A percentile compares a stretch with the other conserved stretches of the same genome.
phyloP scores from a whole-genome alignment of 2,113 vertebrate species.

The Menidia beryllina region DNA sequence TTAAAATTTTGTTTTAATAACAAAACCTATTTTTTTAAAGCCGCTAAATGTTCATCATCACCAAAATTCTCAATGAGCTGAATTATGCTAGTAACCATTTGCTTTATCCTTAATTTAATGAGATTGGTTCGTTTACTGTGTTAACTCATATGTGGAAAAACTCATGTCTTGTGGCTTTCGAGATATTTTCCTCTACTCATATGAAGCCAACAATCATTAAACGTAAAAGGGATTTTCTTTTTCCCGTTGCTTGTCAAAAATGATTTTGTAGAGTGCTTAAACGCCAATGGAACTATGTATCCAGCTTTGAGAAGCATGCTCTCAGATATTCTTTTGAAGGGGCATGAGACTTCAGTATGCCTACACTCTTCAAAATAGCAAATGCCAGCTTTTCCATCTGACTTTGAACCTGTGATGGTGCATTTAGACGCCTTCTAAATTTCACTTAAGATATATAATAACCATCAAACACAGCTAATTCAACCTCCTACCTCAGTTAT shows the following conservation, averaged over 20 bases:
- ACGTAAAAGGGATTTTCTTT: not conserved
- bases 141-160: not conserved
- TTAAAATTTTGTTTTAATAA: no score
- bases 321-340: conserved; percentile 8
- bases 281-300: not conserved
- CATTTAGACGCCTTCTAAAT: not conserved
- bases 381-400: conserved; percentile 10
- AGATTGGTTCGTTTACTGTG: not conserved
- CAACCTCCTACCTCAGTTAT: not conserved
- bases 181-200: not conserved
- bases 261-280: not conserved
- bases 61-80: not conserved
- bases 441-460: not conserved
- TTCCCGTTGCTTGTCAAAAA: not conserved
- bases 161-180: not conserved
- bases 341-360: not conserved
- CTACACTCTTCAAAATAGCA: conserved; percentile 27
- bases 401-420: conserved; percentile 12
- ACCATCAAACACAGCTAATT: not conserved
- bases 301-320: conserved; percentile 1
- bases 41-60: conserved; percentile 12
- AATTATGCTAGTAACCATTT: not conserved
- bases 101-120: not conserved
- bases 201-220: not conserved
- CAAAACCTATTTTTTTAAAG: not conserved